Evolutionary conservation across 1,140 invertebrate genomes (phyloP), one percentile per base, ranked within the genome.

Genomic region (Vanessa tameamea): DNA sequence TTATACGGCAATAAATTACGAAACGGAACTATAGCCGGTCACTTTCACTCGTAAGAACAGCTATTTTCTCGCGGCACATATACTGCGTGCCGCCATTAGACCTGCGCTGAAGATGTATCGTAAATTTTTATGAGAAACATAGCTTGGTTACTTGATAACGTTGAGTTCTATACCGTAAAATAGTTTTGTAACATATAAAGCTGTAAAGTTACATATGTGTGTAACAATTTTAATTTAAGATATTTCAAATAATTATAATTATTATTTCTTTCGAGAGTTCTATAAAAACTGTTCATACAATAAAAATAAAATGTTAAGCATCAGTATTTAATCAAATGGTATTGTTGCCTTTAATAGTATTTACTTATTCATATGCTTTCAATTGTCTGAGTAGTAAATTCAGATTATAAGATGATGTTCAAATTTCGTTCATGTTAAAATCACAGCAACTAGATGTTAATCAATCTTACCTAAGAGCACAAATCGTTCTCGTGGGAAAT

Each of bases 1-100:
- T 81, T 80, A 75, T 76, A 77, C 75, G 69, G 72, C 73, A 70
- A 81, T 81, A 81, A 77, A 79, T 79, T 79, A 79, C 72, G 76
- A 81, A 78, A 89, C 89, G 89, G 84, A 88, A 87, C 83, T 87
- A 79, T 82, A 85, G 82, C 77, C 78, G 78, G 78, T 78, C 83
- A 90, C 89, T 91, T 91, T 91, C 89, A 91, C 89, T 91, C 69
- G 80, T 75, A 82, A 88, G 84, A 85, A 82, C 83, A 76, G 85
- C 81, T 87, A 87, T 87, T 85, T 90, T 85, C 86, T 85, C 79
- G 80, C 74, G 78, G 79, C 82, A 79, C 79, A 84, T 83, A 85
- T 82, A 81, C 81, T 76, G 67, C 76, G 43, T 73, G 53, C 51
- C 16, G 51, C 75, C 76, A 79, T 82, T 79, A 78, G 71, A 72